Evolutionary conservation across 2,113 vertebrate genomes (phyloP).

Genomic region (Burhinus oedicnemus): DNA sequence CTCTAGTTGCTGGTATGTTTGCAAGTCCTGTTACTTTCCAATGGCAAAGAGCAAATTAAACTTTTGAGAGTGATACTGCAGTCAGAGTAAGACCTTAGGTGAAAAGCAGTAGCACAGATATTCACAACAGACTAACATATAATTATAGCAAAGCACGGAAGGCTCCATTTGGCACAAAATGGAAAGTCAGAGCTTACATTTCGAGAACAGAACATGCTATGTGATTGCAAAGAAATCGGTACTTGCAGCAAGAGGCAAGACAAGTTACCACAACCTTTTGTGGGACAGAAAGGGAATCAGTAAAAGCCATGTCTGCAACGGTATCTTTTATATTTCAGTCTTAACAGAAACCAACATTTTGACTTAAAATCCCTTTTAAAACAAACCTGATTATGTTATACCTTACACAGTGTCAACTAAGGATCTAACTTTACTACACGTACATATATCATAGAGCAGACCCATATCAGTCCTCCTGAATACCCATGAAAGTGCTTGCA

Average conservation of each 20-base stretch:
- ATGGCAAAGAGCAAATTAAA: not conserved
- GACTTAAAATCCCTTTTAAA: not conserved
- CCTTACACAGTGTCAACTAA: not conserved
- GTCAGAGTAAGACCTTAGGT: not conserved
- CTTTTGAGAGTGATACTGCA: not conserved
- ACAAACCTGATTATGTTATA: not conserved
- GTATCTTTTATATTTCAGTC: not conserved
- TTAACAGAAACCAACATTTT: not conserved
- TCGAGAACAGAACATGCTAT: not conserved
- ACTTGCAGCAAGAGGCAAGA: not conserved
- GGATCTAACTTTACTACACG: not conserved
- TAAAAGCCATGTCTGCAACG: not conserved
- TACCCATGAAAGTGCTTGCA: not conserved
- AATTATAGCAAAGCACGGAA: not conserved
- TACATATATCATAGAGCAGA: not conserved
- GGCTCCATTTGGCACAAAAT: not conserved
- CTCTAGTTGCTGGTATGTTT: not conserved
- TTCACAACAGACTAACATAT: not conserved
- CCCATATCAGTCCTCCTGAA: not conserved
- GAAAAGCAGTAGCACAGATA: not conserved
- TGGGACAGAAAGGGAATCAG: not conserved
- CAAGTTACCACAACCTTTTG: not conserved
- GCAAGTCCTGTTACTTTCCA: not conserved
- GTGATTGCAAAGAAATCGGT: not conserved
- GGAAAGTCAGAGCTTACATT: not conserved